Base-by-base conservation (phyloP, 1,140 invertebrate genomes). In the Lepidurus apus region DNA sequence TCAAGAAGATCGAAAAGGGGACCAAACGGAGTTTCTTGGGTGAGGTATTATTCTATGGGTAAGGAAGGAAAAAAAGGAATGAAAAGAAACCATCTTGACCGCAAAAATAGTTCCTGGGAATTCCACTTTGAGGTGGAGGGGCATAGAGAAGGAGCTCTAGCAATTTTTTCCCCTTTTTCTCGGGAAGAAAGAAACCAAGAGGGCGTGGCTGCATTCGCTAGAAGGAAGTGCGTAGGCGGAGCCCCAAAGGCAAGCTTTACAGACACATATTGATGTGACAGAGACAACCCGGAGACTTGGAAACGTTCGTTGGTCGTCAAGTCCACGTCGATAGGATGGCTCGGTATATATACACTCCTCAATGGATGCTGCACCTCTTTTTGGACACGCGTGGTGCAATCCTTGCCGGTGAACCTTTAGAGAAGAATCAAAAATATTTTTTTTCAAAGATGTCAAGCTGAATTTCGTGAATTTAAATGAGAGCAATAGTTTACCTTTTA, bases 251-350 rank as follows among this genome's bases (percentile, higher is more conserved):
- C 53, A 21, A 13, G 53, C 17, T 13, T 13, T 13, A 13, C 17
- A 65, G 53, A 21, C 53, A 65, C 53, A 65, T 65, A 65, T 65
- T 65, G 53, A 65, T 65, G 13, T 17, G 53, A 65, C 53, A 65
- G 17, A 17, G 53, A 65, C 53, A 65, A 65, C 53, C 21, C 53
- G 17, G 53, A 6, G 53, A 65, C n/a, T 21, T 65, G 53, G 53
- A 65, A 65, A 65, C 13, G 53, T 65, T 34, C 53, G 53, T 65
- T 65, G 53, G 53, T 21, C 21, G 53, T 65, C 34, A 65, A 65
- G 53, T 65, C 53, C 17, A 65, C 53, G 53, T 65, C 53, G 53
- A 65, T 65, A 65, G 13, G 53, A 65, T 21, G 17, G 13, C 17
- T 13, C 17, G 17, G 53, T 65, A 21, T 65, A 21, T 47, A 47